Percentiles rank a stretch among this genome's conserved stretches.
Conservation (phyloP, 1,140 invertebrate species). For the Leptinotarsa undecemlineata region DNA sequence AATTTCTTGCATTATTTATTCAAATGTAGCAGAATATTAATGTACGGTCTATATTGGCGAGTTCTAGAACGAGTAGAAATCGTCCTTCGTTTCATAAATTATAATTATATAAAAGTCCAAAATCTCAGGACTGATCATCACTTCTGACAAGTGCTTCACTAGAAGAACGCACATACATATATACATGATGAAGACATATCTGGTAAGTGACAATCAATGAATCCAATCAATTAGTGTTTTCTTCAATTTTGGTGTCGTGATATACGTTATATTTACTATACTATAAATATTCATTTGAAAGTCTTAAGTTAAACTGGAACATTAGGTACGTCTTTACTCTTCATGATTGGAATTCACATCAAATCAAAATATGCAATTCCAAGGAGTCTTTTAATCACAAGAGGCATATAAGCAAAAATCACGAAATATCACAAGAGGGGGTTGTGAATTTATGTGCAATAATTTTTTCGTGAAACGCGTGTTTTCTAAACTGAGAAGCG, state of each 20-base stretch:
- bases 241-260: neutral
- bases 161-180: neutral
- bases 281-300: neutral
- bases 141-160: slow-evolving; percentile 16
- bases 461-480: too few species aligned
- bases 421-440: too few species aligned
- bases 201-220: slow-evolving; percentile 19
- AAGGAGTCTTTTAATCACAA: too few species aligned
- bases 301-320: too few species aligned
- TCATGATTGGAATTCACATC: too few species aligned
- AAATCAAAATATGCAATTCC: too few species aligned
- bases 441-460: too few species aligned
- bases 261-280: neutral
- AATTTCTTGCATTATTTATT: neutral
- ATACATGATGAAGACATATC: slow-evolving; percentile 21
- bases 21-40: neutral
- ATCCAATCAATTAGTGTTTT: neutral
- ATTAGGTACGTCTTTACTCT: too few species aligned
- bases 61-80: slow-evolving; percentile 16
- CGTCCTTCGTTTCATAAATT: slow-evolving; percentile 12
- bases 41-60: neutral
- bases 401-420: too few species aligned
- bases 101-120: slow-evolving; percentile 20
- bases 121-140: neutral
- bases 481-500: too few species aligned